These are phyloP conservation scores for Pelochelys cantorii DNA, from an alignment of 2,797 vertebrate genomes.

Conservation along the genomic window DNA sequence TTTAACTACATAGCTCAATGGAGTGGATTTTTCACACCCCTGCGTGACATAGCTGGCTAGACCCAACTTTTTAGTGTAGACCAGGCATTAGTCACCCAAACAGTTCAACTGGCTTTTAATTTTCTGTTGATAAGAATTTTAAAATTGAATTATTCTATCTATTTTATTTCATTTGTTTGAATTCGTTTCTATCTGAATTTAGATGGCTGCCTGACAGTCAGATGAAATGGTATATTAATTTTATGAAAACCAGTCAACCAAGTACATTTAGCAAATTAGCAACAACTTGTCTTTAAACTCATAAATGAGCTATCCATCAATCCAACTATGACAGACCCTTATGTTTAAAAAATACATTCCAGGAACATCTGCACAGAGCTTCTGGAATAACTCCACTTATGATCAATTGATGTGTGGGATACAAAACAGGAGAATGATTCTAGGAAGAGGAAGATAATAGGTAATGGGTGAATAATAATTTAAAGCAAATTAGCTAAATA, in stretches of 20 bases:
- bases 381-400: constrained; percentile 9
- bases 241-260: neutral
- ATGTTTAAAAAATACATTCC: neutral
- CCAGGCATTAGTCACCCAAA: fast-evolving
- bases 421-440: neutral
- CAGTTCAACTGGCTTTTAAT: neutral
- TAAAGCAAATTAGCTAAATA: neutral
- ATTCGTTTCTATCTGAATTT: neutral
- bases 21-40: neutral
- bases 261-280: neutral
- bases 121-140: fast-evolving
- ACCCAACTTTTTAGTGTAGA: neutral
- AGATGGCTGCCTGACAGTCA: neutral
- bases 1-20: neutral
- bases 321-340: neutral
- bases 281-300: neutral
- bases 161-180: neutral
- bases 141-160: neutral
- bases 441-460: neutral
- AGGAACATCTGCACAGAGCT: neutral
- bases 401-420: neutral
- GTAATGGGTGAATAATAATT: neutral
- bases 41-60: neutral
- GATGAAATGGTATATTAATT: neutral
- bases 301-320: neutral